A percentile compares a stretch with the other conserved stretches of the same genome.
phyloP scores from a whole-genome alignment of 2,113 vertebrate species.

The Phaethornis superciliosus region DNA sequence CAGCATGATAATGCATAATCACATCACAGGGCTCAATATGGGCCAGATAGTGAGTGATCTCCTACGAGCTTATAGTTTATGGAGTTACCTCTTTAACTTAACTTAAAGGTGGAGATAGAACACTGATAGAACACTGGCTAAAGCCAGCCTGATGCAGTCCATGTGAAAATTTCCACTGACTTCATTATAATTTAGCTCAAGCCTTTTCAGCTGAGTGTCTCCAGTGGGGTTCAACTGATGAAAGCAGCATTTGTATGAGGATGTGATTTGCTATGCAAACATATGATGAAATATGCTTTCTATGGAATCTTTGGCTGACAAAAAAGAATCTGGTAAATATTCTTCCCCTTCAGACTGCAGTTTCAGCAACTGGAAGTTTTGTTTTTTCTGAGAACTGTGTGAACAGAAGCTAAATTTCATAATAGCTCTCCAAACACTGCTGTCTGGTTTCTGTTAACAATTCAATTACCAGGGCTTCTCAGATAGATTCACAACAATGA shows the following conservation, averaged over 20 bases:
- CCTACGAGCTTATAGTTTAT: neutral
- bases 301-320: constrained; percentile 21
- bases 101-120: neutral
- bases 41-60: neutral
- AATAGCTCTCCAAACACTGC: constrained; percentile 16
- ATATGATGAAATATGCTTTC: constrained; percentile 8
- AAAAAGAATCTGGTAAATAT: constrained; percentile 42
- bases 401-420: constrained; percentile 59
- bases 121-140: neutral
- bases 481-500: neutral
- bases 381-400: constrained; percentile 50
- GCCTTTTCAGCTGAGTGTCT: neutral
- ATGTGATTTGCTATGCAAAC: constrained; percentile 28
- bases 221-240: neutral
- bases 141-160: neutral
- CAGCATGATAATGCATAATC: neutral
- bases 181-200: neutral
- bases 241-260: neutral
- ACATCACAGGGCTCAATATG: neutral
- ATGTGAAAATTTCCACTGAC: neutral
- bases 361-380: constrained; percentile 47
- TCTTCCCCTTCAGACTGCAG: constrained; percentile 33
- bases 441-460: constrained; percentile 47
- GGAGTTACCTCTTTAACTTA: neutral
- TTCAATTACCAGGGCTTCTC: neutral